These are phyloP conservation scores for Tolypeutes matacus DNA, from an alignment of 2,797 vertebrate genomes.

Conservation along the genomic window DNA sequence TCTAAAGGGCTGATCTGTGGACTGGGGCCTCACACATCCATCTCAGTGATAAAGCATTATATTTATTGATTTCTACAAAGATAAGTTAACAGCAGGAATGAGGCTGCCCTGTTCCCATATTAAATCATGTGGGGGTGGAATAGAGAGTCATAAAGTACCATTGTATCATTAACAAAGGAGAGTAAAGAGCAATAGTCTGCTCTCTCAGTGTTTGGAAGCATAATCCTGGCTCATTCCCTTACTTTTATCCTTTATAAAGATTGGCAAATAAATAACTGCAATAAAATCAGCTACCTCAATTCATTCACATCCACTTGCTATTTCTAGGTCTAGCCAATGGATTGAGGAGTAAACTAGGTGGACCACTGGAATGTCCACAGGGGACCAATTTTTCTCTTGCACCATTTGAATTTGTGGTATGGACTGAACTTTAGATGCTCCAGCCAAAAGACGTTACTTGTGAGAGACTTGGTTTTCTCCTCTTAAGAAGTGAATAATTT, in stretches of 20 bases:
- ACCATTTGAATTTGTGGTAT: neutral
- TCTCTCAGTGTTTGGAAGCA: neutral
- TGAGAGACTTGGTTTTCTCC: neutral
- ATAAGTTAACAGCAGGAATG: neutral
- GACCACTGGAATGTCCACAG: neutral
- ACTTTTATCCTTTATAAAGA: neutral
- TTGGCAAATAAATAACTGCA: slow-evolving; percentile 16
- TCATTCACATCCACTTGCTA: neutral
- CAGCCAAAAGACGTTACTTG: neutral
- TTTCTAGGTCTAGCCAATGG: slow-evolving; percentile 1
- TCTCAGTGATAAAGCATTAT: neutral
- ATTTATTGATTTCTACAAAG: slow-evolving; percentile 19
- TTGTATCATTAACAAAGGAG: neutral
- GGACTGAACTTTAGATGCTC: neutral
- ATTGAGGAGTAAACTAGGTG: neutral
- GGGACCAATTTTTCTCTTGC: neutral
- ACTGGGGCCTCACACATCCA: neutral
- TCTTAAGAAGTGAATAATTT: neutral
- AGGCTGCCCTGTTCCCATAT: neutral
- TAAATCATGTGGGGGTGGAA: neutral
- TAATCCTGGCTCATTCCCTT: neutral
- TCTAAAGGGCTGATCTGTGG: neutral
- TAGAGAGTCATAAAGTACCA: neutral
- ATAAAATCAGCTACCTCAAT: neutral
- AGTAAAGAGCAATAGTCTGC: neutral